Evolutionary conservation across 2,888 invertebrate species (phyloP).

Genomic region (Philonicus albiceps): DNA sequence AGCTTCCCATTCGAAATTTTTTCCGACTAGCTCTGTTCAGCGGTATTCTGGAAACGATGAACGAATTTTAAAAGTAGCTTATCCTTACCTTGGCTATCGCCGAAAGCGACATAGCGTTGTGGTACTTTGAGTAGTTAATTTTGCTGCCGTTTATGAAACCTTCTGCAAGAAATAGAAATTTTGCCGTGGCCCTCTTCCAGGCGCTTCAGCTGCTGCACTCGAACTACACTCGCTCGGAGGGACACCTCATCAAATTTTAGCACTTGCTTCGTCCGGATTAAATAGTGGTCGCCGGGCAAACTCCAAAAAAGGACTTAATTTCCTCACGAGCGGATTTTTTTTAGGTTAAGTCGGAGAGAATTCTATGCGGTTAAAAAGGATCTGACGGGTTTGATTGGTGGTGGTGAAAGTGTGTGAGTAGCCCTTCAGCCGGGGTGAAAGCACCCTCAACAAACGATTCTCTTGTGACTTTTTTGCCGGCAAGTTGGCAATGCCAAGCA

Average conservation of each 20-base stretch:
- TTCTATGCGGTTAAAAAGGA: background rate
- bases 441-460: background rate
- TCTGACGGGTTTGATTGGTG: background rate
- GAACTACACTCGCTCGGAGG: background rate
- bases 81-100: conserved; percentile 72
- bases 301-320: background rate
- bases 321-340: background rate
- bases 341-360: background rate
- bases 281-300: background rate
- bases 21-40: background rate
- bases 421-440: background rate
- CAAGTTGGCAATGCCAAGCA: background rate
- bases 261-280: background rate
- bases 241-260: background rate
- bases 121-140: conserved; percentile 74
- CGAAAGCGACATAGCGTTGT: conserved; percentile 69
- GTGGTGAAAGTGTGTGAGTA: conserved; percentile 1
- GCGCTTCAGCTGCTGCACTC: conserved; percentile 8
- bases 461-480: background rate
- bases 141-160: conserved; percentile 63
- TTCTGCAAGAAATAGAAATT: background rate
- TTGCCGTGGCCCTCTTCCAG: conserved; percentile 21
- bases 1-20: background rate
- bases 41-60: conserved; percentile 35
- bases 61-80: conserved; percentile 42